Conservation (phyloP, 2,113 vertebrate genomes). For the Pedetes capensis region DNA sequence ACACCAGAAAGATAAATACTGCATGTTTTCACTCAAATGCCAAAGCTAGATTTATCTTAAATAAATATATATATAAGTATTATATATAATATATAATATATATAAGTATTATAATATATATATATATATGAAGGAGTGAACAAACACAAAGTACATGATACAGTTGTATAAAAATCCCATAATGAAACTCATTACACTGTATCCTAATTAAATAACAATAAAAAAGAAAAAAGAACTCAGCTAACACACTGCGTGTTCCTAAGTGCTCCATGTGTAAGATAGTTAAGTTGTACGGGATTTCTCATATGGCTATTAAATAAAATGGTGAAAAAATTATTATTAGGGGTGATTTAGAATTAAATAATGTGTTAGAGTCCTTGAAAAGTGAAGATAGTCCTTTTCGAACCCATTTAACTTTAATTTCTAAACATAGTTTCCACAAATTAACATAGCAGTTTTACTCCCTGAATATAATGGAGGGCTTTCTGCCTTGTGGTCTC, state of each 20-base stretch:
- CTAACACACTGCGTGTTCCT: not conserved
- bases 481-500: not conserved
- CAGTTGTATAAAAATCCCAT: too few relatives aligned
- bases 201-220: too few relatives aligned
- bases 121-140: too few relatives aligned
- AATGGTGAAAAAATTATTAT: not conserved
- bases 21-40: too few relatives aligned
- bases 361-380: not conserved
- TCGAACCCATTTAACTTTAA: not conserved
- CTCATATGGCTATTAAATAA: not conserved
- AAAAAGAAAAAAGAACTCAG: too few relatives aligned
- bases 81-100: too few relatives aligned
- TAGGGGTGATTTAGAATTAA: not conserved
- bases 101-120: too few relatives aligned
- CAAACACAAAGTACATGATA: too few relatives aligned
- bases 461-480: not conserved
- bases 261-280: not conserved
- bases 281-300: not conserved
- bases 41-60: too few relatives aligned
- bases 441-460: slow-evolving; percentile 11
- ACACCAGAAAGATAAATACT: too few relatives aligned
- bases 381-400: not conserved
- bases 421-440: slow-evolving; percentile 38
- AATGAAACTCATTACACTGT: too few relatives aligned
- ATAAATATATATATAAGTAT: too few relatives aligned